Evolutionary conservation across 2,113 vertebrate species (phyloP), one percentile per base, ranked within the genome.

Genomic region (Corydoras maculifer): DNA sequence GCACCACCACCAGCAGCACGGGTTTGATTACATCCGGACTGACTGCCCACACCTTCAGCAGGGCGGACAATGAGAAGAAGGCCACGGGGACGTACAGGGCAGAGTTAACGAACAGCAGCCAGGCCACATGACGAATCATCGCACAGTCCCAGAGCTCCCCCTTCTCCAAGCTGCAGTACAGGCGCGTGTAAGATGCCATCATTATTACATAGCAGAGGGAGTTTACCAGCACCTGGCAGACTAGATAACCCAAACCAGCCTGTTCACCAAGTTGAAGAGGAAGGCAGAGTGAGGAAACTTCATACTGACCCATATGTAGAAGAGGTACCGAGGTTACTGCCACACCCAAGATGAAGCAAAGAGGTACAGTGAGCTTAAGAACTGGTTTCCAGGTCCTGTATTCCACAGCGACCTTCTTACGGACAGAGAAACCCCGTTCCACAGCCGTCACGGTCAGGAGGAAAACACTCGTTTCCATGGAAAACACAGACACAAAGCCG

Each of bases 71-170:
- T 73, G 92, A 94, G 77, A 96, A 85, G 81, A 96, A 95, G 49
- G 94, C 94, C 43, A 96, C 89, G 0, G 95, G 95, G 72, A 94
- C 93, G 87, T 92, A 94, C 25, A 98, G 94, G 72, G 96, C 88
- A 72, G 94, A 95, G 82, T 98, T 93, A 55, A 93, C 89, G 81
- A 98, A 96, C 73, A 98, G 92, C n/a, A 98, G 78, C 84, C 95
- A 88, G 57, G 94, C 93, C 5, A 94, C 84, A 25, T 98, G 95
- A 43, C 93, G 93, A 4, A 93, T 92, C 91, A 94, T 93, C 5
- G 90, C 82, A 35, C 90, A 91, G 81, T 92, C 92, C 85, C 91
- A 92, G 48, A 84, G 49, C 54, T 81, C 90, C 15, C 88, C 84
- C 83, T 91, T 93, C 67, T 92, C 91, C 79, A 92, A 73, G 11